phyloP scores from a whole-genome alignment of 2,797 vertebrate genomes.

The Tauraco hartlaubi region DNA sequence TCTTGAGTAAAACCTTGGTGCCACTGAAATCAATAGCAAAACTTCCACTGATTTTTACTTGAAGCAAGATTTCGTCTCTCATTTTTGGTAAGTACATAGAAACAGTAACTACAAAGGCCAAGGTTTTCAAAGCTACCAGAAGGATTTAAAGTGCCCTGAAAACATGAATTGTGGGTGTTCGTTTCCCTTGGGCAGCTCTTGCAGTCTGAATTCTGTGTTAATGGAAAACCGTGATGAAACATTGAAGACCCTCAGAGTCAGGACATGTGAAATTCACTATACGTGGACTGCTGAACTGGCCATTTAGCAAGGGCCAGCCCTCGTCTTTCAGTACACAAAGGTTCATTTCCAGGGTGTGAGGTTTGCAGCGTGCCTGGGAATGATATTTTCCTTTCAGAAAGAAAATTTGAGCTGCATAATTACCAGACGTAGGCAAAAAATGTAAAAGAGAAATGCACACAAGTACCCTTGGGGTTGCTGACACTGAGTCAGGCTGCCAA shows the following conservation, averaged over 20 bases:
- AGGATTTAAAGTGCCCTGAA: not conserved
- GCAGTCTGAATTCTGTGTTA: not conserved
- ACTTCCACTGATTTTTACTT: not conserved
- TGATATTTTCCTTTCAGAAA: not conserved
- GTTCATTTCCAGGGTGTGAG: not conserved
- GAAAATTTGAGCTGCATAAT: not conserved
- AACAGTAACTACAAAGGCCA: not conserved
- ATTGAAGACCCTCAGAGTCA: not conserved
- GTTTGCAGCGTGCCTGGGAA: not conserved
- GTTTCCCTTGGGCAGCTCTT: not conserved
- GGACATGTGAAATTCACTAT: not conserved
- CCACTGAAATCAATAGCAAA: not conserved
- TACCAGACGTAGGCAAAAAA: not conserved
- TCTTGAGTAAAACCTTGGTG: not conserved
- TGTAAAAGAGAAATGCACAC: not conserved
- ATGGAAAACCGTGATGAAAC: not conserved
- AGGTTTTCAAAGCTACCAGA: not conserved
- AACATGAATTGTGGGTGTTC: not conserved
- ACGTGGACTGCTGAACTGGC: not conserved
- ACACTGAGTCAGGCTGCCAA: not conserved
- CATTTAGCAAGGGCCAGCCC: not conserved
- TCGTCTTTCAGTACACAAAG: fast-evolving
- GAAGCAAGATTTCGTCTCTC: not conserved
- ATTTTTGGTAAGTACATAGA: not conserved
- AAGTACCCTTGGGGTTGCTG: not conserved